phyloP scores from a whole-genome alignment of 1,140 invertebrate genomes.

The Zophobas morio region DNA sequence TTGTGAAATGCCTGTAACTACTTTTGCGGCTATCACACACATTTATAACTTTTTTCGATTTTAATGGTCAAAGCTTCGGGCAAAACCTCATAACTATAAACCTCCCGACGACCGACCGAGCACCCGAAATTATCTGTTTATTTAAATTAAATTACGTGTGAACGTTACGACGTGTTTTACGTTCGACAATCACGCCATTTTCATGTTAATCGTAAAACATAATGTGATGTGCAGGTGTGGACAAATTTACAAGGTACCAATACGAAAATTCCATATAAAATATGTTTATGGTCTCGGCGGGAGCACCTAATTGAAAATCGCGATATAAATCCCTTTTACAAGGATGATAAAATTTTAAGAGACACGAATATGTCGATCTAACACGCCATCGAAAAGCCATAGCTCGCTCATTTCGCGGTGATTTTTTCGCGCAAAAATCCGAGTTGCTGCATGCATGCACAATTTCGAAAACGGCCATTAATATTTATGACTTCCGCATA shows the following conservation, averaged over 20 bases:
- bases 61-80: neutral
- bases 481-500: conserved; percentile 13
- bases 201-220: conserved; percentile 1
- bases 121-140: conserved; percentile 19
- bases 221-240: conserved; percentile 1
- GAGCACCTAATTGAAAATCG: neutral
- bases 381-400: conserved; percentile 18
- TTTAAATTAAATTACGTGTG: conserved; percentile 24
- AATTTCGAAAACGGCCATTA: neutral
- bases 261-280: neutral
- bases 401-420: neutral
- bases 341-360: conserved; percentile 9
- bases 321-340: neutral
- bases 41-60: neutral
- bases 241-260: neutral
- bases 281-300: neutral
- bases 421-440: neutral
- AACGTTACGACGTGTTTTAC: conserved; percentile 5
- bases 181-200: conserved; percentile 1
- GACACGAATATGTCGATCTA: conserved; percentile 1
- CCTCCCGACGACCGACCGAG: neutral
- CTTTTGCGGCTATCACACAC: no score
- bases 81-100: neutral
- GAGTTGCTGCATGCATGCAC: no score
- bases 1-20: no score